phyloP scores from a whole-genome alignment of 2,797 vertebrate species.

The Salmo trutta region DNA sequence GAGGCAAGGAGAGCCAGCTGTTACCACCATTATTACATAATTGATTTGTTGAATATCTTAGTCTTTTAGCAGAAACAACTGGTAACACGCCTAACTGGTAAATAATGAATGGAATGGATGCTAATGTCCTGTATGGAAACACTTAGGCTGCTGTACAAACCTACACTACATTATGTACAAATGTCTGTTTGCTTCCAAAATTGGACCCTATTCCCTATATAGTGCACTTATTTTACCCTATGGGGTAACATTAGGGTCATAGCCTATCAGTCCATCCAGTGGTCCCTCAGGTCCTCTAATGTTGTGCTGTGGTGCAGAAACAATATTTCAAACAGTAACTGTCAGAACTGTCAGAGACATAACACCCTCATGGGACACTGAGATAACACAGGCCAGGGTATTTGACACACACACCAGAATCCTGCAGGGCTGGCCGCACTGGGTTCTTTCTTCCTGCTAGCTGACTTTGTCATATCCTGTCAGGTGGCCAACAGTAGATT shows the following conservation, averaged over 20 bases:
- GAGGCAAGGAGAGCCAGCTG: not conserved
- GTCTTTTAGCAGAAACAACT: not conserved
- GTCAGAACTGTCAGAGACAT: no score
- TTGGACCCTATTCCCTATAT: not conserved
- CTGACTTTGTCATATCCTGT: conserved; percentile 4
- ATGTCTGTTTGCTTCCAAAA: not conserved
- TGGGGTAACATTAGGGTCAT: not conserved
- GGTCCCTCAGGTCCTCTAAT: not conserved
- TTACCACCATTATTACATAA: not conserved
- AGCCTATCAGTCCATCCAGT: not conserved
- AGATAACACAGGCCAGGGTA: not conserved
- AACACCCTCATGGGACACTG: not conserved
- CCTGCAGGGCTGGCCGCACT: not conserved
- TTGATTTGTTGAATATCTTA: not conserved
- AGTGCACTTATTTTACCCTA: not conserved
- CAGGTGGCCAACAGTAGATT: not conserved
- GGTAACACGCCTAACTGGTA: not conserved
- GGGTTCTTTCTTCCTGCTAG: not conserved
- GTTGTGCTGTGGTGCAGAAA: no score
- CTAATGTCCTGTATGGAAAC: not conserved
- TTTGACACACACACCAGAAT: not conserved
- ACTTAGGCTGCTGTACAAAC: not conserved
- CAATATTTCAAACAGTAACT: no score
- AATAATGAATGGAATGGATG: not conserved
- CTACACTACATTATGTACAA: no score